phyloP scores from a whole-genome alignment of 2,888 invertebrate species.

The Euproctis similis region DNA sequence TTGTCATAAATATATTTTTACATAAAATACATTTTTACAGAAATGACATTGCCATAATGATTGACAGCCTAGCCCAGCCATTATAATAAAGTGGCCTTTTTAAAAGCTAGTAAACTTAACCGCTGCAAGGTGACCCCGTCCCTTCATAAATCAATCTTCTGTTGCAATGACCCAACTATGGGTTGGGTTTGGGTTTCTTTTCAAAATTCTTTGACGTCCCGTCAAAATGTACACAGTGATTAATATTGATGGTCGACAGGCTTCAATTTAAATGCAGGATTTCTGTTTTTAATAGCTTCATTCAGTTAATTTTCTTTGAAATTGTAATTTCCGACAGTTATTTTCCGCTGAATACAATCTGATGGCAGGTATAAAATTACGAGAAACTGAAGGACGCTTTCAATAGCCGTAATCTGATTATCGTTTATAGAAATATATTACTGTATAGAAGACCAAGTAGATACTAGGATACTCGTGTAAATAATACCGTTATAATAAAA shows the following conservation, averaged over 20 bases:
- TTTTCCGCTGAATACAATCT: constrained; percentile 15
- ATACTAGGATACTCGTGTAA: no score
- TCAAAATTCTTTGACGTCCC: constrained; percentile 17
- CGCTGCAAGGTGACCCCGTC: constrained; percentile 13
- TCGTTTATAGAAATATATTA: background rate
- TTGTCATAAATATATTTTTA: no score
- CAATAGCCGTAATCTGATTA: background rate
- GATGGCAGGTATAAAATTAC: constrained; percentile 12
- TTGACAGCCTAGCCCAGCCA: constrained; percentile 13
- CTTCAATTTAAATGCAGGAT: constrained; percentile 12
- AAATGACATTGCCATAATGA: constrained; percentile 7
- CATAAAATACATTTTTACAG: constrained; percentile 1
- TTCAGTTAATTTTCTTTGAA: constrained; percentile 14
- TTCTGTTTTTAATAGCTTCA: constrained; percentile 18
- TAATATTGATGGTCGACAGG: constrained; percentile 17
- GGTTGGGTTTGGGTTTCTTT: constrained; percentile 3
- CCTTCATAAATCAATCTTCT: constrained; percentile 23
- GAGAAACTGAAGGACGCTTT: constrained; percentile 1
- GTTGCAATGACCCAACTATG: constrained; percentile 8
- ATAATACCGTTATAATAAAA: no score
- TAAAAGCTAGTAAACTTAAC: constrained; percentile 6
- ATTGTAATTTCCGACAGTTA: constrained; percentile 7
- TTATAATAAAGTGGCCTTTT: constrained; percentile 11
- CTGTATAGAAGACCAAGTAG: no score
- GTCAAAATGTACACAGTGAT: constrained; percentile 17